Evolutionary conservation across 2,797 vertebrate species (phyloP).

Genomic region (Amblyopsis hoosieri): DNA sequence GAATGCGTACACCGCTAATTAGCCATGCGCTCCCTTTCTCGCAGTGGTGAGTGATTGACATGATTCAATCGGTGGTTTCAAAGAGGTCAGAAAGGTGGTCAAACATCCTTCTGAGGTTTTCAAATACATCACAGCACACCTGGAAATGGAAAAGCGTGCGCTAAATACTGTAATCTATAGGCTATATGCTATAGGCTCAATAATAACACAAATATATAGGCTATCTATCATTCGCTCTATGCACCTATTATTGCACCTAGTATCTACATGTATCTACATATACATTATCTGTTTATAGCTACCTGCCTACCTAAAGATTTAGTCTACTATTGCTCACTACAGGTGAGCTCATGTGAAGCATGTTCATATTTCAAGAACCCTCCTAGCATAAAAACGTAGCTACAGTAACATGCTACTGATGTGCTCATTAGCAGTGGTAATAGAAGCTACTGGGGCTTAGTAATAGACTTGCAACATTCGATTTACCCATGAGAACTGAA

Average conservation of each 20-base stretch:
- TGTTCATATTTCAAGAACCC: slow-evolving; percentile 7
- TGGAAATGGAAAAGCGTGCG: background rate
- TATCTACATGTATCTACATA: background rate
- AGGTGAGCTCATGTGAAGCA: background rate
- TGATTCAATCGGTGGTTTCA: slow-evolving; percentile 51
- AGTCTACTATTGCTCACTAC: background rate
- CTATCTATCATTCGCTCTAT: background rate
- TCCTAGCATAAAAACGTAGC: slow-evolving; percentile 6
- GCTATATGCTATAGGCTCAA: slow-evolving; percentile 1
- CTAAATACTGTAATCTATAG: background rate
- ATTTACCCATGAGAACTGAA: slow-evolving; percentile 61
- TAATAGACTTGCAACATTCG: slow-evolving; percentile 53
- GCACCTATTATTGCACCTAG: background rate
- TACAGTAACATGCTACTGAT: slow-evolving; percentile 21
- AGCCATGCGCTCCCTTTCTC: slow-evolving; percentile 39
- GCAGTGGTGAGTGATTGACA: slow-evolving; percentile 59
- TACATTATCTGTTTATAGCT: background rate
- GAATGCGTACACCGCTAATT: slow-evolving; percentile 54
- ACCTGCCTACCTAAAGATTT: slow-evolving; percentile 13
- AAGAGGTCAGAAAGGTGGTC: slow-evolving; percentile 33
- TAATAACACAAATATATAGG: slow-evolving; percentile 10
- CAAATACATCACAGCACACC: too few species aligned
- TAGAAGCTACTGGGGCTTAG: slow-evolving; percentile 50
- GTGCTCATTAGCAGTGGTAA: slow-evolving; percentile 54
- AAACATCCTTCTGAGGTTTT: slow-evolving; percentile 16